phyloP scores from a whole-genome alignment of 2,113 vertebrate genomes.

The Pseudorasbora parva region DNA sequence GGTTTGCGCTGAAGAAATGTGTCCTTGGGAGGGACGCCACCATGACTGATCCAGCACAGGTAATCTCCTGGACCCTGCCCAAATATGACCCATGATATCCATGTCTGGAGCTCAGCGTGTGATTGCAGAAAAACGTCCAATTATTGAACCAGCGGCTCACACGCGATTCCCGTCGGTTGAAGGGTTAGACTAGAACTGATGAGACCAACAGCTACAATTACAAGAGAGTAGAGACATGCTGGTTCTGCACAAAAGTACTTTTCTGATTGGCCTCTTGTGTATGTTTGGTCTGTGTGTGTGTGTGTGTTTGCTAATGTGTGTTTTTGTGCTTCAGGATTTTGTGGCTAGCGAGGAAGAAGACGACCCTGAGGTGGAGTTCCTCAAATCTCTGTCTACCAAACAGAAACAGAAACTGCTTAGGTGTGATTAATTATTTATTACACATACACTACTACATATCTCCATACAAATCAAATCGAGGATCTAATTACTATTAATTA shows the following conservation, averaged over 20 bases:
- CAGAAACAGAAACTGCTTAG: constrained; percentile 96
- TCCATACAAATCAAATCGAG: background rate
- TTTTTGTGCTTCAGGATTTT: constrained; percentile 77
- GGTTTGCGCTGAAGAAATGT: constrained; percentile 99
- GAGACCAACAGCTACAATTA: constrained; percentile 49
- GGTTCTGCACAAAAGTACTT: constrained; percentile 22
- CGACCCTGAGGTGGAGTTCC: constrained; percentile 96
- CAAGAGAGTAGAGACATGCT: constrained; percentile 41
- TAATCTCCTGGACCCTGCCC: constrained; percentile 83
- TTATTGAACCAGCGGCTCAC: constrained; percentile 61
- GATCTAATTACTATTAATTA: background rate
- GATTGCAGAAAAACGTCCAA: constrained; percentile 82
- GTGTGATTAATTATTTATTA: constrained; percentile 67
- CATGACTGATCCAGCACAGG: constrained; percentile 95
- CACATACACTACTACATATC: background rate
- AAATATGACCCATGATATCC: constrained; percentile 83
- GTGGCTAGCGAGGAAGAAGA: constrained; percentile 94
- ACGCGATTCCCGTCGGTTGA: constrained; percentile 46
- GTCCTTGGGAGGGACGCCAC: constrained; percentile 96
- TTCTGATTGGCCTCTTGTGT: constrained; percentile 4
- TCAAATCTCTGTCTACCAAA: constrained; percentile 94
- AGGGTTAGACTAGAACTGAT: constrained; percentile 57
- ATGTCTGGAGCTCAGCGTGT: constrained; percentile 67
- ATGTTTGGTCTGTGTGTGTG: background rate
- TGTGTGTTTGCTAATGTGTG: background rate